A percentile compares a stretch with the other conserved stretches of the same genome.
These are phyloP conservation scores for Carposina sasakii DNA, from an alignment of 1,140 invertebrate genomes.

Conservation along the genomic window DNA sequence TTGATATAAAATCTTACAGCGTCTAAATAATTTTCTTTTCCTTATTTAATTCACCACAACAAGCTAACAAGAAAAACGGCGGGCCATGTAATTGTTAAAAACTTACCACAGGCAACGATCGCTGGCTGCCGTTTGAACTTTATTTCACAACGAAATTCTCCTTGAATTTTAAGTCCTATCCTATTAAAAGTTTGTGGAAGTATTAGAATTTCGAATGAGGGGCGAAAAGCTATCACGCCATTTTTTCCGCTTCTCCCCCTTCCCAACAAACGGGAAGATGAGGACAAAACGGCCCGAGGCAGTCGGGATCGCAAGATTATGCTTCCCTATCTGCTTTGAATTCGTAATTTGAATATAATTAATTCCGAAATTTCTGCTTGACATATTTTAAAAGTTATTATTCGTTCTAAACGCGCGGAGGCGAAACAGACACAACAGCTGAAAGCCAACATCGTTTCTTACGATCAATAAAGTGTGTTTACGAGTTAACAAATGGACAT, in stretches of 20 bases:
- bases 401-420: constrained; percentile 18
- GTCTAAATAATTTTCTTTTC: too few relatives aligned
- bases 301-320: constrained; percentile 42
- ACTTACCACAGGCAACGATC: constrained; percentile 40
- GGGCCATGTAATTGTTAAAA: too few relatives aligned
- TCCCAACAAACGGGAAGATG: constrained; percentile 27
- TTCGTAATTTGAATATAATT: constrained; percentile 50
- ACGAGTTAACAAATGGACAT: constrained; percentile 15
- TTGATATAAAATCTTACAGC: too few relatives aligned
- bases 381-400: constrained; percentile 34
- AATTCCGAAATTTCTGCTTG: constrained; percentile 33
- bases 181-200: constrained; percentile 70
- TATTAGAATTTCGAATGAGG: constrained; percentile 71
- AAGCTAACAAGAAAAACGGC: too few relatives aligned
- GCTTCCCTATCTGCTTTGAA: constrained; percentile 51
- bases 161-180: constrained; percentile 68
- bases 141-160: constrained; percentile 48
- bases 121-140: constrained; percentile 51
- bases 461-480: constrained; percentile 12
- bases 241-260: constrained; percentile 46
- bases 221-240: constrained; percentile 64
- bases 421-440: constrained; percentile 14
- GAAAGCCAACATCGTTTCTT: constrained; percentile 15
- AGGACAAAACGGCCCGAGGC: constrained; percentile 24
- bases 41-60: too few relatives aligned